Conservation (phyloP, 2,888 invertebrate genomes). For the Osmoderma eremita region DNA sequence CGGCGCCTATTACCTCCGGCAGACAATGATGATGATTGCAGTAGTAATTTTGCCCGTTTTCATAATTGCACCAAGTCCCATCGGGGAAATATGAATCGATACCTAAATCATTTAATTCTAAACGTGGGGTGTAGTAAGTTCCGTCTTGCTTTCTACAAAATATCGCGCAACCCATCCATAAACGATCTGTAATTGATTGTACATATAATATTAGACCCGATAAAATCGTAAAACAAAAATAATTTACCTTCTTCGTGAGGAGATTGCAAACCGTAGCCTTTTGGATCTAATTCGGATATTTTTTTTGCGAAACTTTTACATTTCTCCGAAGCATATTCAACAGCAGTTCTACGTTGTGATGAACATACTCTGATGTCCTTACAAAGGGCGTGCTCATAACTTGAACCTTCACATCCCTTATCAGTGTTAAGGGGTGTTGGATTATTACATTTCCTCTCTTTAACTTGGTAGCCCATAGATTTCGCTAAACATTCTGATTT, state of each 20-base stretch:
- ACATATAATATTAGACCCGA: background rate
- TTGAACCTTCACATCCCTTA: constrained; percentile 71
- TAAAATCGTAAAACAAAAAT: no score
- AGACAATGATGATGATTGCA: constrained; percentile 80
- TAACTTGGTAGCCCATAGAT: constrained; percentile 70
- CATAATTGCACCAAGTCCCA: constrained; percentile 82
- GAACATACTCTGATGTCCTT: constrained; percentile 63
- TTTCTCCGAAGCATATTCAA: constrained; percentile 71
- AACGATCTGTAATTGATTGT: constrained; percentile 64
- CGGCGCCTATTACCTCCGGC: constrained; percentile 68
- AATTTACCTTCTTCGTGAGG: constrained; percentile 74
- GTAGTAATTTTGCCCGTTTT: constrained; percentile 73
- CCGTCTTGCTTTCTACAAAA: constrained; percentile 76
- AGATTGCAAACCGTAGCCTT: constrained; percentile 78
- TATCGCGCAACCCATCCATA: constrained; percentile 84
- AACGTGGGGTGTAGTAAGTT: constrained; percentile 78
- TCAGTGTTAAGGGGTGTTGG: constrained; percentile 66
- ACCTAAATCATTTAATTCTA: constrained; percentile 79
- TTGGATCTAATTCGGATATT: constrained; percentile 71
- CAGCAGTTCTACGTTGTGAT: constrained; percentile 64
- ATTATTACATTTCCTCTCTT: constrained; percentile 69
- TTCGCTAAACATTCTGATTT: constrained; percentile 74
- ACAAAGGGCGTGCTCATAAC: constrained; percentile 74
- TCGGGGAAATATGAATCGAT: constrained; percentile 81
- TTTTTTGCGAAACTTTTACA: constrained; percentile 72